Conservation (phyloP, 1,140 invertebrate genomes). For the Papilio machaon region DNA sequence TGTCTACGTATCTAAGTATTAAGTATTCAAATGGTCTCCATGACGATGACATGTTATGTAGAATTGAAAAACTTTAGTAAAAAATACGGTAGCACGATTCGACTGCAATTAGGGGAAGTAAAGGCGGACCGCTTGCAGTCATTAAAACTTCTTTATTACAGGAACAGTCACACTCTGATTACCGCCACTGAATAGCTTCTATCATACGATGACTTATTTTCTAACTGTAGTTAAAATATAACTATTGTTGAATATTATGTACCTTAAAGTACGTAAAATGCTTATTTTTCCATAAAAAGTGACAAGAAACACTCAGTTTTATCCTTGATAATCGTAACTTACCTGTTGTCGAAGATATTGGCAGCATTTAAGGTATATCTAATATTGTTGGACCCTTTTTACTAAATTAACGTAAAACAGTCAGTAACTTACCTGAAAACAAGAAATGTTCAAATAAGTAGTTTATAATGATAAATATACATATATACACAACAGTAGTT, state of each 20-base stretch:
- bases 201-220: neutral
- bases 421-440: neutral
- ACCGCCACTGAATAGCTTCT: neutral
- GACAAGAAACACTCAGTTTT: too few species aligned
- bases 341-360: neutral
- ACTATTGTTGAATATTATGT: neutral
- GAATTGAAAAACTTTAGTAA: neutral
- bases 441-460: neutral
- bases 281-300: neutral
- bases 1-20: too few species aligned
- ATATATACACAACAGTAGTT: too few species aligned
- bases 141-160: slow-evolving; percentile 47
- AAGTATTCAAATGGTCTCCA: too few species aligned
- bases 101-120: slow-evolving; percentile 42
- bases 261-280: neutral
- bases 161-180: slow-evolving; percentile 2
- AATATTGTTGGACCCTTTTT: neutral
- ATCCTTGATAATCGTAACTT: neutral
- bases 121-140: slow-evolving; percentile 24
- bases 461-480: neutral
- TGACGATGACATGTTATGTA: neutral
- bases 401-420: neutral
- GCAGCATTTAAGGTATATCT: neutral
- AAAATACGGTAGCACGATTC: slow-evolving; percentile 25
- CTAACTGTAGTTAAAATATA: neutral